Percentiles rank a stretch among this genome's conserved stretches.
Conservation (phyloP, 2,888 invertebrate genomes). For the Diploptera punctata region DNA sequence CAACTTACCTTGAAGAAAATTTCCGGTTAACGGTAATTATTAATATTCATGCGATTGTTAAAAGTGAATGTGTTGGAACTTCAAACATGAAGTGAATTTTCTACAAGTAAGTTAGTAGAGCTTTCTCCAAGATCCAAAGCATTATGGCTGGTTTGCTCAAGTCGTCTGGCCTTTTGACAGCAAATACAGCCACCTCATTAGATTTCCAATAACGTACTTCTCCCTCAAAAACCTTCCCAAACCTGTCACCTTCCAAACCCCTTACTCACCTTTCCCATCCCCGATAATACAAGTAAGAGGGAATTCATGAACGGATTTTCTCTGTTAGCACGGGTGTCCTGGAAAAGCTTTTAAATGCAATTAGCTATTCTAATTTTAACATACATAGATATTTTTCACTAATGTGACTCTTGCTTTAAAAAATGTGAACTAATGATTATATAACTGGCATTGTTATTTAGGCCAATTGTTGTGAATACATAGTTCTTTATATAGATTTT, state of each 20-base stretch:
- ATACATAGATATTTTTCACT: neutral
- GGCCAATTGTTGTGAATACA: too few relatives aligned
- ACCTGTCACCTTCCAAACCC: neutral
- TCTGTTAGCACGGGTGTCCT: neutral
- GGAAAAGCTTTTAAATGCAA: neutral
- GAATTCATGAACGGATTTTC: neutral
- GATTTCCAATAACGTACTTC: conserved; percentile 26
- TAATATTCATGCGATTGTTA: too few relatives aligned
- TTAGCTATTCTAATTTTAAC: neutral
- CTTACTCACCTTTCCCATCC: neutral
- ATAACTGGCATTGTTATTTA: neutral
- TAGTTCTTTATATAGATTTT: too few relatives aligned
- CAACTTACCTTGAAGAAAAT: too few relatives aligned
- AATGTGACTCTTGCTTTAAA: neutral
- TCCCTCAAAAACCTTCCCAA: neutral
- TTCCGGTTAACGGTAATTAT: too few relatives aligned
- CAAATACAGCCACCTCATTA: conserved; percentile 19
- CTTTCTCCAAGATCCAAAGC: neutral
- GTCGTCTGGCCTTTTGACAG: conserved; percentile 11
- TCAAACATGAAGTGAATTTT: too few relatives aligned
- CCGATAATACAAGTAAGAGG: neutral
- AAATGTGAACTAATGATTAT: neutral
- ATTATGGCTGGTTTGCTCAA: neutral
- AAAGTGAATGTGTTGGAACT: too few relatives aligned
- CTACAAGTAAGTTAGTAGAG: too few relatives aligned